Evolutionary conservation across 2,888 invertebrate genomes (phyloP).

Genomic region (Idaea biselata): DNA sequence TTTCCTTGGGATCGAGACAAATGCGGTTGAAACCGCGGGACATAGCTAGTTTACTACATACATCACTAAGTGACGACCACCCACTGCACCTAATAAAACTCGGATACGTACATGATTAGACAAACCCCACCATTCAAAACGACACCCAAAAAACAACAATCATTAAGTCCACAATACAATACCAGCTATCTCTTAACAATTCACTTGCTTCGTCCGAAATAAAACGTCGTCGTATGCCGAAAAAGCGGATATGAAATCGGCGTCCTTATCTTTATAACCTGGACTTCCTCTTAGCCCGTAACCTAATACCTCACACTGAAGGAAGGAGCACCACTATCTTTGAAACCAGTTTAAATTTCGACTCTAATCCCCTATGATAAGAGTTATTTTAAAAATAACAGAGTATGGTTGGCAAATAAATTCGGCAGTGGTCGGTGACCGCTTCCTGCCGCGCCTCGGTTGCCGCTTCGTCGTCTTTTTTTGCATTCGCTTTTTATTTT

Average conservation of each 20-base stretch:
- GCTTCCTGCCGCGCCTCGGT: conserved; percentile 42
- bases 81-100: neutral
- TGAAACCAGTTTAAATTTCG: conserved; percentile 15
- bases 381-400: conserved; percentile 16
- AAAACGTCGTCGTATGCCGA: conserved; percentile 33
- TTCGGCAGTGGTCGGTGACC: conserved; percentile 59
- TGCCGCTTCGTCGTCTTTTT: conserved; percentile 30
- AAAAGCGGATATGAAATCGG: conserved; percentile 53
- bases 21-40: too few relatives aligned
- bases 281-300: conserved; percentile 57
- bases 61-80: neutral
- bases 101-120: neutral
- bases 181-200: conserved; percentile 14
- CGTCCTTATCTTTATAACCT: conserved; percentile 59
- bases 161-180: neutral
- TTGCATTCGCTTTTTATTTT: conserved; percentile 38
- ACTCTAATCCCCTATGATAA: conserved; percentile 17
- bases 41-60: neutral
- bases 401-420: conserved; percentile 52
- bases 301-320: conserved; percentile 48
- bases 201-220: conserved; percentile 10
- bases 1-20: too few relatives aligned
- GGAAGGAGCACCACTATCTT: conserved; percentile 18
- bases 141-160: neutral
- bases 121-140: neutral